phyloP scores from a whole-genome alignment of 2,797 vertebrate genomes.

The Martes flavigula region DNA sequence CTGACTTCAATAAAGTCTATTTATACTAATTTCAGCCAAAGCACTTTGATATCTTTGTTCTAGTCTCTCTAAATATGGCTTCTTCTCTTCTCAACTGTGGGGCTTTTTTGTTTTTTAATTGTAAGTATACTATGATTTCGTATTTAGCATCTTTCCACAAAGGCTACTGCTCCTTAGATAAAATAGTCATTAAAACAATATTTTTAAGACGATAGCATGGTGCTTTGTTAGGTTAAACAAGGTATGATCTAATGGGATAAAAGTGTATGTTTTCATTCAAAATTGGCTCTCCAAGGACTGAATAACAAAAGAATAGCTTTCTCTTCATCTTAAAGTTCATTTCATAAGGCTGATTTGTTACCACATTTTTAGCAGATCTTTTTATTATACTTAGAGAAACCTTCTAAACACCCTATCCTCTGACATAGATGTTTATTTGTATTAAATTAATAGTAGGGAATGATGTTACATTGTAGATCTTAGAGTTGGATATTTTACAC shows the following conservation, averaged over 20 bases:
- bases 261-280: conserved; percentile 37
- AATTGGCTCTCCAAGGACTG: conserved; percentile 30
- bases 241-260: conserved; percentile 36
- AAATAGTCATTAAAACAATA: conserved; percentile 18
- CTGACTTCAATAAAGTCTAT: conserved; percentile 93
- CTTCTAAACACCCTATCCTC: neutral
- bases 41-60: conserved; percentile 82
- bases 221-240: conserved; percentile 51
- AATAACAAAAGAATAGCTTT: conserved; percentile 14
- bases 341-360: conserved; percentile 28
- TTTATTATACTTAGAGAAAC: neutral
- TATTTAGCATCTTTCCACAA: conserved; percentile 49
- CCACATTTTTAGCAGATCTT: conserved; percentile 34
- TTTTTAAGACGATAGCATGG: conserved; percentile 45
- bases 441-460: neutral
- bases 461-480: neutral
- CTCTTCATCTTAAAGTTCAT: neutral
- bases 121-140: conserved; percentile 15
- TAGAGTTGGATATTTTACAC: conserved; percentile 28
- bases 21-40: conserved; percentile 86
- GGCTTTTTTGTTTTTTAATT: neutral
- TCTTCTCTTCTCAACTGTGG: conserved; percentile 17
- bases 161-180: neutral
- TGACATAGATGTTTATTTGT: conserved; percentile 21
- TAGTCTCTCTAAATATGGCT: conserved; percentile 34